Conservation (phyloP, 2,113 vertebrate genomes). For the Pleuronectes platessa region DNA sequence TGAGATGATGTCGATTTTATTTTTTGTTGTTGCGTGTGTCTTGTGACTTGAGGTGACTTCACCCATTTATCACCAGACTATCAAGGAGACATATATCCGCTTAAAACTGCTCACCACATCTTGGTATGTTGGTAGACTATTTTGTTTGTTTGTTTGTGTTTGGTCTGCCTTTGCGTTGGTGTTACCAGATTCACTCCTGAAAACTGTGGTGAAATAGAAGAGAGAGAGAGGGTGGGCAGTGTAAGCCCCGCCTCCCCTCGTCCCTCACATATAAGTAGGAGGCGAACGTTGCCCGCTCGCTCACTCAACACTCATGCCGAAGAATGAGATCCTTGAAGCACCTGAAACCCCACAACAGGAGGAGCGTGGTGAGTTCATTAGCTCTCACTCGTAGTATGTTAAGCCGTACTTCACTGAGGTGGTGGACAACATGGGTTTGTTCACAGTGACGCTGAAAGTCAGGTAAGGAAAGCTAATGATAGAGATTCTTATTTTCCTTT, state of each 20-base stretch:
- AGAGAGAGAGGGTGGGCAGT: conserved; percentile 32
- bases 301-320: conserved; percentile 63
- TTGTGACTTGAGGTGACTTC: conserved; percentile 44
- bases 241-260: conserved; percentile 62
- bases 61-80: conserved; percentile 34
- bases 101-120: conserved; percentile 19
- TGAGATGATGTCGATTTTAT: conserved; percentile 51
- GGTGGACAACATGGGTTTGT: conserved; percentile 1
- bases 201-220: conserved; percentile 53
- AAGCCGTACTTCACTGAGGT: conserved; percentile 18
- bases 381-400: conserved; percentile 37
- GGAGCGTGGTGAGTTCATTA: conserved; percentile 80
- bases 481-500: conserved; percentile 2
- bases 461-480: not conserved
- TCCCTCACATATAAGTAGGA: conserved; percentile 70
- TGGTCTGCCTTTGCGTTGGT: conserved; percentile 47
- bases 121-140: conserved; percentile 19
- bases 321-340: conserved; percentile 85
- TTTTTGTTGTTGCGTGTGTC: conserved; percentile 19
- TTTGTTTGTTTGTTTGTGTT: conserved; percentile 31
- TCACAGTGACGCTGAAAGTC: not conserved
- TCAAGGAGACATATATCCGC: not conserved
- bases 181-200: conserved; percentile 53
- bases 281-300: conserved; percentile 56
- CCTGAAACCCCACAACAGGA: conserved; percentile 83